Base-by-base conservation (phyloP, 1,140 invertebrate genomes). In the Drosophila equinoxialis region DNA sequence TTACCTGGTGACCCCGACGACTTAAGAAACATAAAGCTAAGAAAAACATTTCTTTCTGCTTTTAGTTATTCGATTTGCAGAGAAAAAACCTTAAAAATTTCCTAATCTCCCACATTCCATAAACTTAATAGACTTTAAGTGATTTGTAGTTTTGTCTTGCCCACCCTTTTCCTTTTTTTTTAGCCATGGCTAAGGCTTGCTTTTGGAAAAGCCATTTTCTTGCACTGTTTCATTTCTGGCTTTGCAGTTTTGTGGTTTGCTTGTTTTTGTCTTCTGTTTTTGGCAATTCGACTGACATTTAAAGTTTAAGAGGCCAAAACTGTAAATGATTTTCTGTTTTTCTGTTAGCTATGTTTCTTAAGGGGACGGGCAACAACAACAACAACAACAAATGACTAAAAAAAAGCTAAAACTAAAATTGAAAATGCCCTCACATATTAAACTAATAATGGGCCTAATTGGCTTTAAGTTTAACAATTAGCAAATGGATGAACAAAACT, bases 251-350 rank as follows among this genome's bases (percentile, higher is more conserved):
- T 45, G 62, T 59, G 51, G 42, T 33, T 51, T 17, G 30, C 6
- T 30, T 30, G 23, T 30, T 30, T 30, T 5, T 30, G 42, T 17
- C 17, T 48, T 64, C 55, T 55, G 70, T 73, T 62, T 66, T 59
- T 63, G 66, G 75, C 79, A 66, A 76, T 67, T 61, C 63, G 72
- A 65, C 84, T 87, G 83, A 89, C 83, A 87, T 87, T 87, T 87
- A 87, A 87, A 87, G 83, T 87, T 87, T 87, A 87, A 45, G 79
- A 83, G 82, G 82, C 79, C 82, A 86, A 5, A 51, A 51, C 17
- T 23, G 23, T 60, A 74, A 42, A 75, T 51, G 67, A 59, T 61
- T 35, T 20, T n/a, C 23, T 33, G 45, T 51, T 51, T 51, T n/a
- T 23, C 8, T 51, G 45, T 51, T 51, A 1, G 8, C n/a, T 1